Percentiles rank a stretch among this genome's conserved stretches.
Evolutionary conservation across 2,888 invertebrate species (phyloP).

Genomic region (Drosophila trichaetosa): DNA sequence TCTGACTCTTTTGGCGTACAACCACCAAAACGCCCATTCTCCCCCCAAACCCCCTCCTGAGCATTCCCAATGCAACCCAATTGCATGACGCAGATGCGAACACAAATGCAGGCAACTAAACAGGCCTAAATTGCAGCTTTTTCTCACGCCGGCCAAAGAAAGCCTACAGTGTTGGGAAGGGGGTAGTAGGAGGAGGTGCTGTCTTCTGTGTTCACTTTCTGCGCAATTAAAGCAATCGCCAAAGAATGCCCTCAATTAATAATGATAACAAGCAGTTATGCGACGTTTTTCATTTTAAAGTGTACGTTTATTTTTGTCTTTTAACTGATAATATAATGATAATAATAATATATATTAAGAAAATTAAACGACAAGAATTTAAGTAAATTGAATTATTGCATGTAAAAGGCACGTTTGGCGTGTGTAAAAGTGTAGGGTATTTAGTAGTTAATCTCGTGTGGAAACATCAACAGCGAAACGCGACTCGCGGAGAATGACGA

Average conservation of each 20-base stretch:
- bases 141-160: constrained; percentile 11
- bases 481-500: constrained; percentile 25
- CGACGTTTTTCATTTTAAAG: background rate
- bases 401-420: constrained; percentile 56
- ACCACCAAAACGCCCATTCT: constrained; percentile 10
- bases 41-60: constrained; percentile 8
- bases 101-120: constrained; percentile 36
- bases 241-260: constrained; percentile 27
- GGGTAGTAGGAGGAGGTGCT: background rate
- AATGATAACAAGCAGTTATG: constrained; percentile 24
- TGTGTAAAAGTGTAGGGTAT: constrained; percentile 44
- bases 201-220: constrained; percentile 16
- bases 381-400: constrained; percentile 53
- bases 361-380: constrained; percentile 4
- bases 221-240: constrained; percentile 41
- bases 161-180: background rate
- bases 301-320: background rate
- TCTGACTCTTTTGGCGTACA: constrained; percentile 20
- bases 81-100: constrained; percentile 77
- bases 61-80: constrained; percentile 57
- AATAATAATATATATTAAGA: background rate
- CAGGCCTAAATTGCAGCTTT: constrained; percentile 46
- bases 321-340: background rate
- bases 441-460: constrained; percentile 41
- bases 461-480: constrained; percentile 51